These are phyloP conservation scores for Psylliodes chrysocephalus DNA, from an alignment of 2,888 invertebrate genomes.

Conservation along the genomic window DNA sequence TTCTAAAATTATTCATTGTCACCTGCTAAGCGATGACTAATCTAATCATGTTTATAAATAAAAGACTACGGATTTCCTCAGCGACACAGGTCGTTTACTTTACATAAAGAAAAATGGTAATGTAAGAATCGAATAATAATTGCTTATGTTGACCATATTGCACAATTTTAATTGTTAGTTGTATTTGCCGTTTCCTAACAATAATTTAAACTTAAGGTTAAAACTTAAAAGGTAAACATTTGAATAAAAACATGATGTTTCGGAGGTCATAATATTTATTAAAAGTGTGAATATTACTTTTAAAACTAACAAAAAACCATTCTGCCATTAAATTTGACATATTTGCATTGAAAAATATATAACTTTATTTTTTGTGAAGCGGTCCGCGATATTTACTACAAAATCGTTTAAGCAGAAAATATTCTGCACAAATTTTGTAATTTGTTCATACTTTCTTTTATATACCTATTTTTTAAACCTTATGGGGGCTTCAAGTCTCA, in stretches of 20 bases:
- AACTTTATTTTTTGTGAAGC: too few relatives aligned
- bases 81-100: background rate
- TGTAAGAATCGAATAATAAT: background rate
- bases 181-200: background rate
- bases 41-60: slow-evolving; percentile 6
- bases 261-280: too few relatives aligned
- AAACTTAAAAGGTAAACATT: background rate
- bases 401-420: too few relatives aligned
- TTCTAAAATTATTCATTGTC: background rate
- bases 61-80: background rate
- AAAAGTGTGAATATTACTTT: too few relatives aligned
- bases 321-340: too few relatives aligned
- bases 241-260: background rate
- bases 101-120: background rate
- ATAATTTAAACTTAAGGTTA: background rate
- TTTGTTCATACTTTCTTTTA: too few relatives aligned
- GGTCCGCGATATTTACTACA: too few relatives aligned
- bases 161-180: background rate
- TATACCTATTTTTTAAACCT: background rate
- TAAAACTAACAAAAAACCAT: too few relatives aligned
- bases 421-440: too few relatives aligned
- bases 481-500: background rate
- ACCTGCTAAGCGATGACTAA: background rate
- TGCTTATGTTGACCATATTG: background rate
- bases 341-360: too few relatives aligned